phyloP scores from a whole-genome alignment of 2,888 invertebrate species.

The Lasioglossum malachurum region DNA sequence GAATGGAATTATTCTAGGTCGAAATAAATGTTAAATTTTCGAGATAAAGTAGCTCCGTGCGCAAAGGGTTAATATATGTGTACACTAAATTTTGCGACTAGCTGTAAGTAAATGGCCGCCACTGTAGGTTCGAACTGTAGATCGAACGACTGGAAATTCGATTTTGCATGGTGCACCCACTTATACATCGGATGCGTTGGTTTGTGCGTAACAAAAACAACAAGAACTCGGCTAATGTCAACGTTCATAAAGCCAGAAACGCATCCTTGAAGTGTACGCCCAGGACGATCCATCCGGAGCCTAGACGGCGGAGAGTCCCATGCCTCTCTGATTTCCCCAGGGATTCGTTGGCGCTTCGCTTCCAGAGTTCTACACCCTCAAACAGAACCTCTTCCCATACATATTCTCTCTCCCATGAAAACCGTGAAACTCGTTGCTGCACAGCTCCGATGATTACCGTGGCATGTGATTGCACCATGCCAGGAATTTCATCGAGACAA shows the following conservation, averaged over 20 bases:
- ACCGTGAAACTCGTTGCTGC: constrained; percentile 51
- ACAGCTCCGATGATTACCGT: constrained; percentile 55
- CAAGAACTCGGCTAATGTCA: constrained; percentile 59
- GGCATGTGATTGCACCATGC: constrained; percentile 50
- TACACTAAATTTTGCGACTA: neutral
- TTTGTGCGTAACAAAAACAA: neutral
- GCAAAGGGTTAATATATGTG: too few species aligned
- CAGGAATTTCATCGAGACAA: constrained; percentile 39
- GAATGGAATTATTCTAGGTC: too few species aligned
- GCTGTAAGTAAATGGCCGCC: neutral
- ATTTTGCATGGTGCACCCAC: neutral
- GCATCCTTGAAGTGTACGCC: constrained; percentile 67
- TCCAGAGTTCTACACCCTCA: constrained; percentile 64
- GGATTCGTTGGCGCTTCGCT: constrained; percentile 71
- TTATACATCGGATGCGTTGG: neutral
- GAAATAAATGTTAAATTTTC: too few species aligned
- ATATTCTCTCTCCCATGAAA: constrained; percentile 46
- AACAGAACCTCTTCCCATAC: constrained; percentile 61
- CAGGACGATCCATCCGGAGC: constrained; percentile 57
- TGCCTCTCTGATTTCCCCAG: constrained; percentile 83
- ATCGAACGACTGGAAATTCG: neutral
- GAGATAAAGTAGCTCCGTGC: too few species aligned
- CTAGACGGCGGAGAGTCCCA: constrained; percentile 69
- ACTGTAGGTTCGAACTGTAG: neutral
- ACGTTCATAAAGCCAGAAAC: constrained; percentile 62